Evolutionary conservation across 2,888 invertebrate species (phyloP).

Genomic region (Chironomus tentans): DNA sequence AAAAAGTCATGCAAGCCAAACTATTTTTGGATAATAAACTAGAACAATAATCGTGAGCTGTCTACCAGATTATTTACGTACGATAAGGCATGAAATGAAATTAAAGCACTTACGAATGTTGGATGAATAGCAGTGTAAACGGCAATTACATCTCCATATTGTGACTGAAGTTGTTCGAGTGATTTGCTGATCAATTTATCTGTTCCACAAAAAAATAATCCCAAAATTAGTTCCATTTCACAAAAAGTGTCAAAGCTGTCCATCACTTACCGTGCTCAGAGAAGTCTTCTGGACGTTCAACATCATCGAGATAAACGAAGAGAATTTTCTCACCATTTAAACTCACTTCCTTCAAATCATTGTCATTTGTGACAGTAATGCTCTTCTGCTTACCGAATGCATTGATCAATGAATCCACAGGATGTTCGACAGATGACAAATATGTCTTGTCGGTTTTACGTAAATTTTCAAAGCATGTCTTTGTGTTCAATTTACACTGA

Average conservation of each 20-base stretch:
- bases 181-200: conserved; percentile 14
- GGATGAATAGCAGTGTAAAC: conserved; percentile 51
- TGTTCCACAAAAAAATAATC: background rate
- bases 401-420: background rate
- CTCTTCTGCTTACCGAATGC: background rate
- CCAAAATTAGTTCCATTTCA: background rate
- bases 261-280: conserved; percentile 14
- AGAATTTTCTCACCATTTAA: background rate
- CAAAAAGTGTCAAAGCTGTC: background rate
- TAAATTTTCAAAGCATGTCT: conserved; percentile 41
- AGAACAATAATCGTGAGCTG: no score
- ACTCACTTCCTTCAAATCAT: conserved; percentile 3
- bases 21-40: no score
- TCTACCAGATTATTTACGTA: no score
- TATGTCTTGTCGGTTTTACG: conserved; percentile 44
- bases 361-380: background rate
- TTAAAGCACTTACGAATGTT: conserved; percentile 37
- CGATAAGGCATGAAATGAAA: no score
- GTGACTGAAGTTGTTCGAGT: conserved; percentile 11
- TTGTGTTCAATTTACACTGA: conserved; percentile 36
- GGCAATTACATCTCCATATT: conserved; percentile 45
- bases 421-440: conserved; percentile 50
- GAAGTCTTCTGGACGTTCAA: background rate
- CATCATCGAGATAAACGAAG: conserved; percentile 13
- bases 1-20: no score